phyloP scores from a whole-genome alignment of 1,140 invertebrate species.

The Nasonia longicornis region DNA sequence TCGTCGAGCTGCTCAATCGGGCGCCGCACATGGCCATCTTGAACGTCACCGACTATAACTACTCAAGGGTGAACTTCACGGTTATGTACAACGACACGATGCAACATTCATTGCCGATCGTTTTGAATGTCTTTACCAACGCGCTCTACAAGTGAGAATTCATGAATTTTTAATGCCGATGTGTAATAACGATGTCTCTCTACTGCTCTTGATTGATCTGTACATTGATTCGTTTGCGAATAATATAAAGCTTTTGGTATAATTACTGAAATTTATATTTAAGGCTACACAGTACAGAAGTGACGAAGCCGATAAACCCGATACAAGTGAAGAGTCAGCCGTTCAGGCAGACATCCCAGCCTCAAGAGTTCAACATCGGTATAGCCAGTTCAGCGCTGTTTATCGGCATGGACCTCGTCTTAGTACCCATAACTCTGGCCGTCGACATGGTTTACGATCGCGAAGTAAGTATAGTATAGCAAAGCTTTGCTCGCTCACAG shows the following conservation, averaged over 20 bases:
- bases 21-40: slow-evolving; percentile 76
- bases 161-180: slow-evolving; percentile 28
- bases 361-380: slow-evolving; percentile 78
- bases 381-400: slow-evolving; percentile 79
- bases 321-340: slow-evolving; percentile 75
- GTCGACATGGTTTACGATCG: slow-evolving; percentile 87
- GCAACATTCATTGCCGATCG: slow-evolving; percentile 82
- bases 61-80: slow-evolving; percentile 71
- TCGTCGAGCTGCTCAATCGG: slow-evolving; percentile 72
- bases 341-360: slow-evolving; percentile 78
- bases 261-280: slow-evolving; percentile 30
- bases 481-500: background rate
- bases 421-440: slow-evolving; percentile 81
- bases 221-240: too few relatives aligned
- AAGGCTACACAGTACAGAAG: slow-evolving; percentile 14
- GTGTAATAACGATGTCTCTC: background rate
- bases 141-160: slow-evolving; percentile 74
- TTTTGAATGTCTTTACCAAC: slow-evolving; percentile 82
- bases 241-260: background rate
- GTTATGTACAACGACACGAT: slow-evolving; percentile 84
- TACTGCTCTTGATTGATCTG: background rate
- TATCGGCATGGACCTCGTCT: slow-evolving; percentile 83
- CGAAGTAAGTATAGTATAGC: slow-evolving; percentile 73
- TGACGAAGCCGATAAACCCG: slow-evolving; percentile 59
- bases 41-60: slow-evolving; percentile 72